A percentile compares a stretch with the other conserved stretches of the same genome.
phyloP scores from a whole-genome alignment of 2,797 vertebrate species.

The Aldrovandia affinis region DNA sequence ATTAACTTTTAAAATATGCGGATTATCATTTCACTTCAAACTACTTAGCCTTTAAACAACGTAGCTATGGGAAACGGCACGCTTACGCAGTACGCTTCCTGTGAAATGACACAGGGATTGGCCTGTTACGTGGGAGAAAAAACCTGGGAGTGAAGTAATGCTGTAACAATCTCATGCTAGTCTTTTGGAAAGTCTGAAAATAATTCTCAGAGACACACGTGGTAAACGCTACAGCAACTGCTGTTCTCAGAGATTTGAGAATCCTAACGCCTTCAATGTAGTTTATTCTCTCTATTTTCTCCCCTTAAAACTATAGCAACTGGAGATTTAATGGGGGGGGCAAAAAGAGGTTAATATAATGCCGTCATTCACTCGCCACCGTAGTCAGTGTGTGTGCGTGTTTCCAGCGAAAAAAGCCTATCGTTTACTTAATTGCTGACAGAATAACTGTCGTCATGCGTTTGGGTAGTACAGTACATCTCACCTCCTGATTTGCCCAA shows the following conservation, averaged over 20 bases:
- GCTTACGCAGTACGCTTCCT: slow-evolving; percentile 9
- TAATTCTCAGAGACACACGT: slow-evolving; percentile 28
- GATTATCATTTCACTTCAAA: neutral
- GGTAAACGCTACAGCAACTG: slow-evolving; percentile 9
- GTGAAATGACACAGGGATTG: slow-evolving; percentile 5
- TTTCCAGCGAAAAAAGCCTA: slow-evolving; percentile 40
- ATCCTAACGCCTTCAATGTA: slow-evolving; percentile 27
- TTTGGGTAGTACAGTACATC: slow-evolving; percentile 35
- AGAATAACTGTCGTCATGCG: slow-evolving; percentile 41
- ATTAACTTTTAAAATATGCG: too few species aligned
- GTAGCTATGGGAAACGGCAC: neutral
- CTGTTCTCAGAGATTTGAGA: slow-evolving; percentile 31
- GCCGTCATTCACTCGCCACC: slow-evolving; percentile 48
- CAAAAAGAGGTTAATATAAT: slow-evolving; percentile 48
- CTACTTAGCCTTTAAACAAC: neutral
- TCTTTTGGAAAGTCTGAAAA: slow-evolving; percentile 39
- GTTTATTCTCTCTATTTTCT: slow-evolving; percentile 36
- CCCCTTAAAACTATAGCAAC: slow-evolving; percentile 38
- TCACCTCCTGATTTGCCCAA: slow-evolving; percentile 36
- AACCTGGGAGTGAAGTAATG: slow-evolving; percentile 22
- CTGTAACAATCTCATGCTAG: slow-evolving; percentile 31
- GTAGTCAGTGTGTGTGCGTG: slow-evolving; percentile 32
- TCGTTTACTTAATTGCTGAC: slow-evolving; percentile 24
- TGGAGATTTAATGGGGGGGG: slow-evolving; percentile 19
- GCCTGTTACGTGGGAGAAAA: slow-evolving; percentile 6